Conservation (phyloP, 2,888 invertebrate species). For the Pandemis heparana region DNA sequence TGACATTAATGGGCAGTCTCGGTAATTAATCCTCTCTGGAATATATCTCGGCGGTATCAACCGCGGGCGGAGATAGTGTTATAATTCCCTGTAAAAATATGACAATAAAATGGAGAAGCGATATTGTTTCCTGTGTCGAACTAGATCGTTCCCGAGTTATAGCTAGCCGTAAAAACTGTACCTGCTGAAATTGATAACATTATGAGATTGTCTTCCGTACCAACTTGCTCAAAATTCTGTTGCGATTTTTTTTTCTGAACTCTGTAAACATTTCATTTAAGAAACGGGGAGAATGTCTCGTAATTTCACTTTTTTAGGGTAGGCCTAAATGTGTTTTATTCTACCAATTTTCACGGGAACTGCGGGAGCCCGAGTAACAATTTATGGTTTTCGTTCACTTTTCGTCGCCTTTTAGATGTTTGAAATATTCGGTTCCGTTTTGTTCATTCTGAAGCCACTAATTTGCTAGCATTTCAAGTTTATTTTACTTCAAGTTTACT, state of each 20-base stretch:
- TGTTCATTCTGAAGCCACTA: not conserved
- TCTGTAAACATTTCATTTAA: constrained; percentile 6
- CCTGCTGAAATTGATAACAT: constrained; percentile 28
- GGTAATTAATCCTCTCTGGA: constrained; percentile 63
- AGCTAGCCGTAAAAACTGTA: constrained; percentile 13
- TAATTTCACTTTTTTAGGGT: constrained; percentile 9
- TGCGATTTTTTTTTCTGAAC: not conserved
- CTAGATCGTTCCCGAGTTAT: constrained; percentile 19
- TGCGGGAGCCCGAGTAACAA: not conserved
- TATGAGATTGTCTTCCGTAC: not conserved
- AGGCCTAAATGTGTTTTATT: constrained; percentile 13
- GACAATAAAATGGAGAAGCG: constrained; percentile 28
- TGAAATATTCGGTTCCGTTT: constrained; percentile 6
- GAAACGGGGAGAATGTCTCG: constrained; percentile 9
- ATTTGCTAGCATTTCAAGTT: not conserved
- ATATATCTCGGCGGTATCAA: constrained; percentile 50
- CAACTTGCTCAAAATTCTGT: not conserved
- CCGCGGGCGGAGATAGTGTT: constrained; percentile 31
- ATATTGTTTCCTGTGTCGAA: constrained; percentile 29
- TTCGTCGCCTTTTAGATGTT: not conserved
- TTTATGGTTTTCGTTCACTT: constrained; percentile 7
- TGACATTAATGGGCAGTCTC: constrained; percentile 66
- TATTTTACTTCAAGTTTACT: not conserved
- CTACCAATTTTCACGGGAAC: constrained; percentile 17
- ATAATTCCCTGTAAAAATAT: constrained; percentile 42